Evolutionary conservation across 2,797 vertebrate genomes (phyloP).

Genomic region (Anisognathus igniventris): DNA sequence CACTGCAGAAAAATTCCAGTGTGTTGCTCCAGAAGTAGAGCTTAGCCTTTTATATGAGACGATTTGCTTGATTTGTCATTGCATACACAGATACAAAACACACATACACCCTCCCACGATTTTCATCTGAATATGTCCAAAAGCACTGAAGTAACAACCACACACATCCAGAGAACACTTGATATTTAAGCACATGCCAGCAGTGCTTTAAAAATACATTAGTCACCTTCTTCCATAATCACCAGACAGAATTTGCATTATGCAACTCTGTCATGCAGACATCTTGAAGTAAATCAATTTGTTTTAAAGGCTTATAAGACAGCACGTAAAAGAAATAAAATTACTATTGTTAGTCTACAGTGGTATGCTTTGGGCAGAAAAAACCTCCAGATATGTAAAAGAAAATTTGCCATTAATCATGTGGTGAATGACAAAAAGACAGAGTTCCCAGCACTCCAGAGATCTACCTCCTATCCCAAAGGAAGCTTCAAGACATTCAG

Average conservation of each 20-base stretch:
- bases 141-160: background rate
- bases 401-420: background rate
- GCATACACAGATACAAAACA: background rate
- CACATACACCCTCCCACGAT: background rate
- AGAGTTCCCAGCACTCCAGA: background rate
- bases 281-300: background rate
- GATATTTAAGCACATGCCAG: background rate
- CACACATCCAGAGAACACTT: background rate
- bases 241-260: background rate
- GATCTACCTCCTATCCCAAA: background rate
- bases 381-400: fast-evolving
- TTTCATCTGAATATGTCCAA: background rate
- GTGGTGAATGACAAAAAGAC: background rate
- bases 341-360: background rate
- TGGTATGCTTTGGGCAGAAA: background rate
- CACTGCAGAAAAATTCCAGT: background rate
- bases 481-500: background rate
- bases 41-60: background rate
- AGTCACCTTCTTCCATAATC: background rate
- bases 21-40: background rate
- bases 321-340: background rate
- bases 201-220: background rate
- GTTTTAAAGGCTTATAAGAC: background rate
- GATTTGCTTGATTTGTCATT: background rate
- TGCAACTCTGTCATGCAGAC: background rate